Percentiles rank a stretch among this genome's conserved stretches.
Evolutionary conservation across 2,797 vertebrate genomes (phyloP).

Genomic region (Sardinella longiceps): DNA sequence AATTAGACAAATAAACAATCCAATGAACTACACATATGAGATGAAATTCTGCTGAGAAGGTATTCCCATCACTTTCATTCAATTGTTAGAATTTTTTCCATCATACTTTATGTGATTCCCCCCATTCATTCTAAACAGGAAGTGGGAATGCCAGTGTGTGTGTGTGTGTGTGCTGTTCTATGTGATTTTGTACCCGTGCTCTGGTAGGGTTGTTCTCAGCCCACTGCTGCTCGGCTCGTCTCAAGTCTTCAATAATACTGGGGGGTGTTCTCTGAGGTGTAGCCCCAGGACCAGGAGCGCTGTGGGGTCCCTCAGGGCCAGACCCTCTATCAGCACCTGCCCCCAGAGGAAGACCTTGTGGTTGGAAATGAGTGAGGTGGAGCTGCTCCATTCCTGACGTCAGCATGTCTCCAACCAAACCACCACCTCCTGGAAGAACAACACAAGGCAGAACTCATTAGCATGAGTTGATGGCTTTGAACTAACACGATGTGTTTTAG

Average conservation of each 20-base stretch:
- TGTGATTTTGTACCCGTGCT: background rate
- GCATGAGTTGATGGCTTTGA: too few relatives aligned
- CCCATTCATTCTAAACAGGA: background rate
- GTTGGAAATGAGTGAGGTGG: constrained; percentile 46
- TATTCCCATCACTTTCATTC: too few relatives aligned
- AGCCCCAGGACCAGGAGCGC: background rate
- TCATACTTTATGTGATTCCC: too few relatives aligned
- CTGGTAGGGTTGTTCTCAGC: constrained; percentile 26
- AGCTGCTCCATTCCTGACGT: constrained; percentile 58
- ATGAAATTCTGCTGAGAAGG: background rate
- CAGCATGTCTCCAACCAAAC: constrained; percentile 49
- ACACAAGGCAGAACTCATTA: too few relatives aligned
- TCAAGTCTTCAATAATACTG: constrained; percentile 31
- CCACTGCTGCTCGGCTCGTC: constrained; percentile 33
- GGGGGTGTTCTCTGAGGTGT: constrained; percentile 18
- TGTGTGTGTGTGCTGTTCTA: too few relatives aligned
- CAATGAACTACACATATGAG: background rate
- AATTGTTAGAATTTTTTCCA: too few relatives aligned
- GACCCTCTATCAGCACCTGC: background rate
- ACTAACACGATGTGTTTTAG: background rate
- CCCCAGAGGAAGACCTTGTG: background rate
- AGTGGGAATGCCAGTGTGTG: background rate
- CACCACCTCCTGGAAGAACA: constrained; percentile 26
- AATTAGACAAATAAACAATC: background rate
- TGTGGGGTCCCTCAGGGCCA: background rate